Conservation (phyloP, 2,797 vertebrate genomes). For the Manis pentadactyla region DNA sequence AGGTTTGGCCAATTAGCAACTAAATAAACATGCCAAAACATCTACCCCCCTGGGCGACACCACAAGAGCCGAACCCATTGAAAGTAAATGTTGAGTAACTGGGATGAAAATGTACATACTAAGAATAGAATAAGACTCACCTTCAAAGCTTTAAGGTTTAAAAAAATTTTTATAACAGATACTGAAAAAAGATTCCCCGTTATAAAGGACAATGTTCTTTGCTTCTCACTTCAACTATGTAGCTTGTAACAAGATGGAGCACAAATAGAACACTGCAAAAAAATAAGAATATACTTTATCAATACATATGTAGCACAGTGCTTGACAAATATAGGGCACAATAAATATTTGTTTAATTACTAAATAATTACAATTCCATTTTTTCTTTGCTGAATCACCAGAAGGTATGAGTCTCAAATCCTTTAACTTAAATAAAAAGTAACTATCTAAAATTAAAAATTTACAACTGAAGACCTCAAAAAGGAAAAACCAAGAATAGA, state of each 20-base stretch:
- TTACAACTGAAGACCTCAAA: neutral
- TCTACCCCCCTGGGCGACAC: neutral
- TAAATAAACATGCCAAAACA: conserved; percentile 51
- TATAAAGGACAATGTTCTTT: conserved; percentile 22
- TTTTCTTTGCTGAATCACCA: neutral
- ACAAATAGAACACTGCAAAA: neutral
- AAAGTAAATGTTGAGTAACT: conserved; percentile 40
- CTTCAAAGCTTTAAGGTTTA: conserved; percentile 16
- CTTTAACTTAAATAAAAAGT: conserved; percentile 45
- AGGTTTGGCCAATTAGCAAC: conserved; percentile 60
- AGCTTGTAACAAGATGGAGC: neutral
- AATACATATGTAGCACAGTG: neutral
- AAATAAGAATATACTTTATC: neutral
- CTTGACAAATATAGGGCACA: conserved; percentile 18
- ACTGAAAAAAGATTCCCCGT: neutral
- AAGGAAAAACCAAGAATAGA: neutral
- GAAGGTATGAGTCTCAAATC: neutral
- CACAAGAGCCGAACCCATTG: conserved; percentile 12
- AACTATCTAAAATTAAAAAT: conserved; percentile 37
- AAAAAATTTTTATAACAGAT: neutral
- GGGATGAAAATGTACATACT: neutral
- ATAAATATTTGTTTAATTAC: conserved; percentile 47
- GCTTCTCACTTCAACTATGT: neutral
- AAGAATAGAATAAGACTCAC: neutral
- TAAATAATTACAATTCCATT: neutral